These are phyloP conservation scores for Etheostoma spectabile DNA, from an alignment of 2,113 vertebrate genomes.

Conservation along the genomic window DNA sequence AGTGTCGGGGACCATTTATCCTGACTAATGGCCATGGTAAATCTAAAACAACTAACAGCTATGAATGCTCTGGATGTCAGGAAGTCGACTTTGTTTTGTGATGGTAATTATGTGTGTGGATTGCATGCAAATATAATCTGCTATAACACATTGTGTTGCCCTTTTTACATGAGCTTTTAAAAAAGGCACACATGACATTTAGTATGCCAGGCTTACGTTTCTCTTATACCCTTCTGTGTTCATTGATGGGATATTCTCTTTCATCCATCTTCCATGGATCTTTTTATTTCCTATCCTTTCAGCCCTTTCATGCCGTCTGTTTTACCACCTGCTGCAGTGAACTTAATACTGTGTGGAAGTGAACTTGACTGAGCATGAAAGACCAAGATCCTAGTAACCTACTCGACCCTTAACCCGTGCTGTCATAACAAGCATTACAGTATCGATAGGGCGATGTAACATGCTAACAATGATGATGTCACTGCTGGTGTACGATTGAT, in stretches of 20 bases:
- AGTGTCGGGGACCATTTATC: conserved; percentile 20
- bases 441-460: background rate
- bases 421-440: conserved; percentile 17
- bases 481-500: conserved; percentile 78
- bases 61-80: conserved; percentile 27
- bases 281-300: background rate
- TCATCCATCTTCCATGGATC: background rate
- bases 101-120: background rate
- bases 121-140: conserved; percentile 18
- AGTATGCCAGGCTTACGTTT: background rate
- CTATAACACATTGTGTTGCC: background rate
- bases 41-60: conserved; percentile 35
- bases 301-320: background rate
- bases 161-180: conserved; percentile 7
- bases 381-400: background rate
- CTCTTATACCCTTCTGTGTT: conserved; percentile 3
- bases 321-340: conserved; percentile 15
- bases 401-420: background rate
- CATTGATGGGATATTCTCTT: conserved; percentile 12
- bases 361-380: conserved; percentile 44
- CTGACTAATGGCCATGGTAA: conserved; percentile 24
- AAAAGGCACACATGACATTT: background rate
- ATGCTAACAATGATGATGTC: conserved; percentile 18
- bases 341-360: background rate
- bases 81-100: background rate